Percentiles rank a stretch among this genome's conserved stretches.
These are phyloP conservation scores for Rotaria sp. DNA, from an alignment of 2,888 invertebrate species.

Conservation along the genomic window DNA sequence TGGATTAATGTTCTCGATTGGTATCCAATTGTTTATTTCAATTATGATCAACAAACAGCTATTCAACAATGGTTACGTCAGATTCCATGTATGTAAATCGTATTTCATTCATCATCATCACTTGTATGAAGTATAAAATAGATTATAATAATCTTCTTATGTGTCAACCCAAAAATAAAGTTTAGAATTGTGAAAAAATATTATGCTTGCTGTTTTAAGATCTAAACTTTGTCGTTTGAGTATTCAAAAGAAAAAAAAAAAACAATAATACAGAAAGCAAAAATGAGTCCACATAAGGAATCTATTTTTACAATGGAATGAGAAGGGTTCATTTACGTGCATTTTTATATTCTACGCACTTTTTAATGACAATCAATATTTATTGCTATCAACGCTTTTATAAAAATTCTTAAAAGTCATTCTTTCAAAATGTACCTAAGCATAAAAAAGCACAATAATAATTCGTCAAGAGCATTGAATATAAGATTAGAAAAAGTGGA, in stretches of 20 bases:
- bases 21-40: not conserved
- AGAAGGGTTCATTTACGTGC: not conserved
- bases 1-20: slow-evolving; percentile 13
- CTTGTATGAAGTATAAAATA: no score
- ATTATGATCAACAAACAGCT: not conserved
- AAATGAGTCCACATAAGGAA: not conserved
- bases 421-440: no score
- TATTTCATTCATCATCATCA: not conserved
- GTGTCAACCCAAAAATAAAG: no score
- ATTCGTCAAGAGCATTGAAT: no score
- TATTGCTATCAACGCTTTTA: no score
- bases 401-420: no score
- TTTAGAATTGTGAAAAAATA: no score
- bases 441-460: no score
- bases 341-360: no score
- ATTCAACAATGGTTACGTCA: not conserved
- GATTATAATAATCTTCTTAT: no score
- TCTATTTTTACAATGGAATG: not conserved
- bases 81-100: not conserved
- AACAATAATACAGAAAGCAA: not conserved
- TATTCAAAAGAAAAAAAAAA: not conserved
- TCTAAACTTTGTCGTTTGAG: not conserved
- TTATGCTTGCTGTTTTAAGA: not conserved
- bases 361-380: no score
- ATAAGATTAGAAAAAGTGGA: no score